Percentiles rank a stretch among this genome's conserved stretches.
Conservation (phyloP, 2,797 vertebrate genomes). For the Pseudochaenichthys georgianus region DNA sequence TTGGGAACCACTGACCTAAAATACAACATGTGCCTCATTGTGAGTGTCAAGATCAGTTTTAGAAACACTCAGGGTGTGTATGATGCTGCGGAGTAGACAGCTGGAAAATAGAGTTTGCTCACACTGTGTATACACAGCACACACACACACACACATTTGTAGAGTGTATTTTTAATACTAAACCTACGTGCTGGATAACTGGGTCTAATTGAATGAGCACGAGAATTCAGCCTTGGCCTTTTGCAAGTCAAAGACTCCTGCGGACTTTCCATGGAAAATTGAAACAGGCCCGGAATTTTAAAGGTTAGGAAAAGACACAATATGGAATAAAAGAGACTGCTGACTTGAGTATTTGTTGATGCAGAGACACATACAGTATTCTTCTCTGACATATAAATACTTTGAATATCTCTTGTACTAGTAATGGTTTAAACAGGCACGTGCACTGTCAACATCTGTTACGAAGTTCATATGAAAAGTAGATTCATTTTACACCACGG, state of each 20-base stretch:
- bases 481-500: no score
- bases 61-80: background rate
- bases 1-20: background rate
- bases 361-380: background rate
- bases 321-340: background rate
- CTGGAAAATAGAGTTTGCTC: background rate
- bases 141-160: background rate
- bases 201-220: constrained; percentile 34
- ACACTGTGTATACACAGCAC: background rate
- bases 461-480: no score
- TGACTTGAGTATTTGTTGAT: background rate
- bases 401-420: no score
- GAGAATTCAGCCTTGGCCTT: constrained; percentile 22
- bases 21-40: background rate
- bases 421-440: no score
- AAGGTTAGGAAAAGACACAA: constrained; percentile 17
- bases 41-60: background rate
- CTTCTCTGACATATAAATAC: background rate
- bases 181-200: constrained; percentile 6
- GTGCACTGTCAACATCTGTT: background rate
- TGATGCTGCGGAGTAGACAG: background rate
- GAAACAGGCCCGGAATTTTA: constrained; percentile 9
- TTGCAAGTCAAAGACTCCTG: constrained; percentile 28
- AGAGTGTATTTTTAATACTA: constrained; percentile 10
- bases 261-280: constrained; percentile 40